phyloP scores from a whole-genome alignment of 2,113 vertebrate species.

The Nibea albiflora region DNA sequence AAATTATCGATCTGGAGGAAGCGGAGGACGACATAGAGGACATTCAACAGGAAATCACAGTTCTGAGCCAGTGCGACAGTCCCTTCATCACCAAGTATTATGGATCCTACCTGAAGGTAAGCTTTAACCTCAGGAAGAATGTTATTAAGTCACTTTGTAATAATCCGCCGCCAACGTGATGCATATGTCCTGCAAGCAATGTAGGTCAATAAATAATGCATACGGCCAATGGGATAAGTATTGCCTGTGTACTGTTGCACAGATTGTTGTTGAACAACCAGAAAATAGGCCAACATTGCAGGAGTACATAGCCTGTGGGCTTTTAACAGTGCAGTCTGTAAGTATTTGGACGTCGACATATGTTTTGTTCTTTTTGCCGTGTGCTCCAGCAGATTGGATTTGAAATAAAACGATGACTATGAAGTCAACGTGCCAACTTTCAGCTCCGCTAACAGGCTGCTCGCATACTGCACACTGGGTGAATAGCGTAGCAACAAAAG shows the following conservation, averaged over 20 bases:
- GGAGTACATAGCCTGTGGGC: not conserved
- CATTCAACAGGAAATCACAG: conserved; percentile 99
- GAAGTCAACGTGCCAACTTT: not conserved
- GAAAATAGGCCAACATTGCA: conserved; percentile 6
- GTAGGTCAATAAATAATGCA: conserved; percentile 71
- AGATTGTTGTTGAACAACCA: conserved; percentile 10
- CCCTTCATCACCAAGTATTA: conserved; percentile 98
- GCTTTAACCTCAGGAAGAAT: conserved; percentile 31
- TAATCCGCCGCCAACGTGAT: conserved; percentile 12
- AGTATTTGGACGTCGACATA: not conserved
- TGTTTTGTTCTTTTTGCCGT: not conserved
- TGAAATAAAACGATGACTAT: not conserved
- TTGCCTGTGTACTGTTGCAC: conserved; percentile 33
- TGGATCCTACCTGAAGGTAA: conserved; percentile 98
- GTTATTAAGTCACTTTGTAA: not conserved
- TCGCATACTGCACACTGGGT: not conserved
- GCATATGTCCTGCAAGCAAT: conserved; percentile 32
- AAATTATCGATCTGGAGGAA: conserved; percentile 99
- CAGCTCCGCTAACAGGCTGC: conserved; percentile 1
- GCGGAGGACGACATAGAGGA: conserved; percentile 99
- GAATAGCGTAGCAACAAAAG: not conserved
- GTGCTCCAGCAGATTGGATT: not conserved
- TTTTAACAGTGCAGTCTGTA: not conserved
- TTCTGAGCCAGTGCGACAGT: conserved; percentile 98
- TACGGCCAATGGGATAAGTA: conserved; percentile 38